Base-by-base conservation (phyloP, 1,140 invertebrate genomes). In the Tetragonula clypearis region DNA sequence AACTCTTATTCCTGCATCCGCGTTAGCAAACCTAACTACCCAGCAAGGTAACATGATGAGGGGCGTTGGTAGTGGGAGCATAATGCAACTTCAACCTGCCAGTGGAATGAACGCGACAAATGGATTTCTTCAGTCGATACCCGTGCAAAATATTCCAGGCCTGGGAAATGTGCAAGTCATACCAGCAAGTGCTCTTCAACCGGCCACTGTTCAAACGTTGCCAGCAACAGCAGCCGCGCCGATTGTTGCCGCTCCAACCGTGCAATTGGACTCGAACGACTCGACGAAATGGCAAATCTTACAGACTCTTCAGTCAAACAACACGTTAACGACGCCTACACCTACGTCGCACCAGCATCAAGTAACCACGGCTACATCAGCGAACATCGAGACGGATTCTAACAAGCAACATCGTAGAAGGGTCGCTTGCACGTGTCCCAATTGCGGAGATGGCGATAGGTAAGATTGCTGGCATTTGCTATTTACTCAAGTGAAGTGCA, bases 391-490 rank as follows among this genome's bases (percentile, higher is more conserved):
- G 0, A 92, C 90, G 17, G 89, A 93, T 77, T 87, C 91, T 84
- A 90, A 90, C 86, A 92, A 95, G 90, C 89, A 94, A 80, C 91
- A 95, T 89, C 84, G 95, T 84, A 87, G 98, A 81, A 95, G 99
- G 62, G 98, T 99, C 3, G 98, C 99, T 15, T 99, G 99, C 94
- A 99, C 98, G 0, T 99, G 99, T 95, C 99, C 99, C 0, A 99
- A 99, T 94, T 99, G 99, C 93, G 96, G 97, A 72, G 98, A 98
- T 90, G 97, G 97, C 3, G 98, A 99, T 92, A 97, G 97, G 96
- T 96, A 92, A 23, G 14, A 55, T 65, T 62, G n/a, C 8, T 14
- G 14, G 41, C 53, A 15, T 12, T 49, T 49, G 9, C 4, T 69
- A 66, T 68, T 21, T 9, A 49, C 78, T 66, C 17, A 62, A 15